Base-by-base conservation (phyloP, 2,113 vertebrate genomes). In the Catagonus wagneri region DNA sequence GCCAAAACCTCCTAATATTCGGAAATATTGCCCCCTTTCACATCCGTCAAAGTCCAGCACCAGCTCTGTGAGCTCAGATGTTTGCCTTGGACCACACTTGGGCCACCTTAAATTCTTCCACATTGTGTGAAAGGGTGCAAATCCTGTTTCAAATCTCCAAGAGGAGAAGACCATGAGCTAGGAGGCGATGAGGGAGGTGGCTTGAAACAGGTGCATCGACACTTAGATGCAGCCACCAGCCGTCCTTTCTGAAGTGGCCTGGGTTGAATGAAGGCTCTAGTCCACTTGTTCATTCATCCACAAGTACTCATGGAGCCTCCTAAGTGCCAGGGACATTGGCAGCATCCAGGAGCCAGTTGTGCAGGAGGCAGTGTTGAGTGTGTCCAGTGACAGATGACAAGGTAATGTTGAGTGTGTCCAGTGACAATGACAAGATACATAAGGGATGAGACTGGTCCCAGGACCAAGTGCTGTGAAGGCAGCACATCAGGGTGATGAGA, bases 251-350 rank as follows among this genome's bases (percentile, higher is more conserved):
- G 15, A 63, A 20, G 44, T 22, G 63, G 7, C 34, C 71, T 19
- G 14, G 27, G 10, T 23, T 50, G n/a, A 14, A 15, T 1, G 0
- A 23, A 58, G n/a, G 36, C 22, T 23, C 8, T 9, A 3, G n/a
- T 36, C 50, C 34, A 6, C 23, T 66, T 22, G 25, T 6, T 36
- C 10, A 11, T 74, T 60, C 34, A 27, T 56, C 1, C 29, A 14
- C 7, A 60, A 36, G 17, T 50, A 27, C 54, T 87, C 27, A 5
- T 6, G 6, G 27, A 72, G 22, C 22, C 69, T n/a, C 39, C 32
- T 29, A 6, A 10, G 25, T 29, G 7, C 25, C 69, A 3, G 0
- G 32, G 14, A 25, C 0, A 0, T 20, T 60, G 23, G 16, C 52
- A 25, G 19, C 58, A 14, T 29, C 2, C 2, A 76, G 52, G 76